phyloP scores from a whole-genome alignment of 2,113 vertebrate genomes.

The Eptesicus fuscus region DNA sequence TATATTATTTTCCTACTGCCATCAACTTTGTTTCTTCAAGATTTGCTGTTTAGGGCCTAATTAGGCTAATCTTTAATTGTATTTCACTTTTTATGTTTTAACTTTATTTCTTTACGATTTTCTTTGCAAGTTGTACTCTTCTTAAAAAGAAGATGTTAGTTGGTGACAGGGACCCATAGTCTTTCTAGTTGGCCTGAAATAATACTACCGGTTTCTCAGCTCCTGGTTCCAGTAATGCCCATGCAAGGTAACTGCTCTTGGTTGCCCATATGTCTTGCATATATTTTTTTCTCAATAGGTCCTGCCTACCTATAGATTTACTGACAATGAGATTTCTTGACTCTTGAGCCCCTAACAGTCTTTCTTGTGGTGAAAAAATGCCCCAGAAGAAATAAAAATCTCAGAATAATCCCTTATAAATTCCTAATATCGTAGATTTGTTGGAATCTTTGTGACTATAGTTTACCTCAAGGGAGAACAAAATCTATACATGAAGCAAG shows the following conservation, averaged over 20 bases:
- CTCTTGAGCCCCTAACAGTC: not conserved
- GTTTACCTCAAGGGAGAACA: conserved; percentile 13
- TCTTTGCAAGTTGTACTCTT: not conserved
- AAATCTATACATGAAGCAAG: not conserved
- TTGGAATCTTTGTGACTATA: not conserved
- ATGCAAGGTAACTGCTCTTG: not conserved
- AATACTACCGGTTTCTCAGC: too few relatives aligned
- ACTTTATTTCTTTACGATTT: not conserved
- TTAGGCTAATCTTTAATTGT: not conserved
- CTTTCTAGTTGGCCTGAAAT: not conserved
- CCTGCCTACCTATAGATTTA: not conserved
- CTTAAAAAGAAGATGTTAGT: not conserved
- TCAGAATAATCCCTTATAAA: conserved; percentile 41
- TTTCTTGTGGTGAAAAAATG: conserved; percentile 28
- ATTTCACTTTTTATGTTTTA: not conserved
- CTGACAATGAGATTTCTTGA: not conserved
- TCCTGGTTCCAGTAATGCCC: not conserved
- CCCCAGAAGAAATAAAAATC: conserved; percentile 36
- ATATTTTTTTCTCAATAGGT: not conserved
- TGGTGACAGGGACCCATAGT: not conserved
- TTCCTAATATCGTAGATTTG: not conserved
- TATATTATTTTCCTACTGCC: not conserved
- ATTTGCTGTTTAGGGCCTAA: not conserved
- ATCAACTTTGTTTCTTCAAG: not conserved
- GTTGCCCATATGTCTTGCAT: not conserved